A percentile compares a stretch with the other conserved stretches of the same genome.
These are phyloP conservation scores for Hesperia comma DNA, from an alignment of 2,888 invertebrate genomes.

Conservation along the genomic window DNA sequence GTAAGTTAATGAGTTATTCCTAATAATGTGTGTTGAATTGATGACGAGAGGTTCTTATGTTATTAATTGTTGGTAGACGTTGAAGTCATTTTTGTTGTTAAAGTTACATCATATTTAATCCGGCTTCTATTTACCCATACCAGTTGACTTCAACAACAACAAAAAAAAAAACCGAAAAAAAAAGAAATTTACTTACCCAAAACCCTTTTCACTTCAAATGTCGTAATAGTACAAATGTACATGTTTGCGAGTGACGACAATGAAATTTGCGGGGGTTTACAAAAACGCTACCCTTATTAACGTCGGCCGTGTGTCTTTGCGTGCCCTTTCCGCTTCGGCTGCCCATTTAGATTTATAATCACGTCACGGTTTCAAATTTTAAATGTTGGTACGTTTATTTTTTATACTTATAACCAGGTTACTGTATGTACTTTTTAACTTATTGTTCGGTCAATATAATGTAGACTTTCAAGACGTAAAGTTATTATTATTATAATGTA, in stretches of 20 bases:
- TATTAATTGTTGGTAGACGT: no score
- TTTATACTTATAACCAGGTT: not conserved
- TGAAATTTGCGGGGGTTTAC: conserved; percentile 27
- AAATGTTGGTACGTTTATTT: conserved; percentile 16
- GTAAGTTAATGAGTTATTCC: no score
- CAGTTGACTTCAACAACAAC: not conserved
- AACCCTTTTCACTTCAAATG: conserved; percentile 15
- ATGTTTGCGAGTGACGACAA: conserved; percentile 26
- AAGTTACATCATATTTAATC: conserved; percentile 39
- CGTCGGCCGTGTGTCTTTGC: conserved; percentile 30
- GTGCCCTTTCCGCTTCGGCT: conserved; percentile 23
- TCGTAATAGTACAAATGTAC: conserved; percentile 16
- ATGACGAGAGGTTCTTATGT: no score
- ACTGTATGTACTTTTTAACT: not conserved
- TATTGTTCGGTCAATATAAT: no score
- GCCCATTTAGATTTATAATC: conserved; percentile 12
- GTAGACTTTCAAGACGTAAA: no score
- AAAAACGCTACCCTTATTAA: conserved; percentile 37
- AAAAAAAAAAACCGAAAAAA: not conserved
- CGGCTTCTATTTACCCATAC: not conserved
- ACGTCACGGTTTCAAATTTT: conserved; percentile 32
- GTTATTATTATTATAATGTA: no score
- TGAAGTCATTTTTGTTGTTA: no score
- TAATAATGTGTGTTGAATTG: no score
- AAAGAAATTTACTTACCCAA: conserved; percentile 11